Evolutionary conservation across 2,113 vertebrate genomes (phyloP), one percentile per base, ranked within the genome.

Genomic region (Tinamus guttatus): DNA sequence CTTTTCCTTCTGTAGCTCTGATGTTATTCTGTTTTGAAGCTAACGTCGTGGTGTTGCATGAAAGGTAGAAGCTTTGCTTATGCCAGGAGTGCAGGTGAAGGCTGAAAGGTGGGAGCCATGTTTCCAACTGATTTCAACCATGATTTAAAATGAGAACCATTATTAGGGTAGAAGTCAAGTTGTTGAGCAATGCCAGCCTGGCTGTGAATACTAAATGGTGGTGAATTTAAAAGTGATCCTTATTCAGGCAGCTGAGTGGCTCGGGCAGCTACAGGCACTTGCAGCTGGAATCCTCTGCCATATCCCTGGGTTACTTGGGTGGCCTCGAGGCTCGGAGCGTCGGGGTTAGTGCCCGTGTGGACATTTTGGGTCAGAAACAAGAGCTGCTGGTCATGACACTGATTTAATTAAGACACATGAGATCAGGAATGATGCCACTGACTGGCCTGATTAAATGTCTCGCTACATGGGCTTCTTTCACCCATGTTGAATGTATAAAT

Each of bases 241-340:
- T 38, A 18, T 43, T 67, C 14, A 11, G 47, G 38, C 32, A 30
- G 49, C 11, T 0, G 7, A 38, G 32, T 27, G 68, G 73, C 6
- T 0, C 36, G 73, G n/a, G 38, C 58, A 49, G 38, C 62, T 22
- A 21, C 1, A 0, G 32, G 11, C 41, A 9, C 14, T 79, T 73
- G 45, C 38, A 5, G 1, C 12, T 73, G 40, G 59, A 15, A 41
- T 54, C 45, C 60, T 54, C 5, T 1, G 6, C 60, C 1, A 0
- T 67, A 74, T 60, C 60, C 21, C 32, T 83, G 71, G 70, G 77
- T 25, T 54, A 9, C 30, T 19, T 54, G 60, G 22, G 28, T 8
- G 78, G 43, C 77, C 36, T 83, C 18, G 6, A 45, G 41, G 45
- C 41, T 36, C 62, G 45, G 59, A 45, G 52, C 15, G 2, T 15